Percentiles rank a stretch among this genome's conserved stretches.
Conservation (phyloP, 2,888 invertebrate species). For the Agrochola lota region DNA sequence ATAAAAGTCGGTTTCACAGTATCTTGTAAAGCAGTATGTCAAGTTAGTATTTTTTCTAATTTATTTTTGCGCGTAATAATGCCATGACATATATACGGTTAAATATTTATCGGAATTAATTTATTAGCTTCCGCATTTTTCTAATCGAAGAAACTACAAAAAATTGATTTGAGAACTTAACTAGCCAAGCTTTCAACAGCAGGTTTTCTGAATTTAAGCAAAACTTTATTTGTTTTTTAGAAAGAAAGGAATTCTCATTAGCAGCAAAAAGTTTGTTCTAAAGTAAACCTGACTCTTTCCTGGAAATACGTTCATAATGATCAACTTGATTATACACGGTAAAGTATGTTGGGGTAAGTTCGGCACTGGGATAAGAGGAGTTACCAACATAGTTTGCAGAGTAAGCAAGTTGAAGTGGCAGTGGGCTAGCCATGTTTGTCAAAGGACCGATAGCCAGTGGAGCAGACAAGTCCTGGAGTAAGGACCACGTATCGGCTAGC, state of each 20-base stretch:
- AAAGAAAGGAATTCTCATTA: not conserved
- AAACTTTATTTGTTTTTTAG: not conserved
- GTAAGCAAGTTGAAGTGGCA: too few relatives aligned
- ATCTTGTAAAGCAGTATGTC: constrained; percentile 9
- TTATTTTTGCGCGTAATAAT: too few relatives aligned
- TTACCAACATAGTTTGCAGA: too few relatives aligned
- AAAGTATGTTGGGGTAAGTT: not conserved
- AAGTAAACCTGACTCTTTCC: not conserved
- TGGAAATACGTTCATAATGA: not conserved
- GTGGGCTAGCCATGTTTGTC: too few relatives aligned
- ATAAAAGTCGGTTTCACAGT: constrained; percentile 21
- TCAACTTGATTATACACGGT: not conserved
- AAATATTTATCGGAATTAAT: too few relatives aligned
- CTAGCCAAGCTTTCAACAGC: not conserved
- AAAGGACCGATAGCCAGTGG: not conserved
- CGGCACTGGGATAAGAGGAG: not conserved
- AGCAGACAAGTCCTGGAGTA: not conserved
- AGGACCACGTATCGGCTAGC: not conserved
- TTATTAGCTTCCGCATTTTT: not conserved
- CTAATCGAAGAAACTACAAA: too few relatives aligned
- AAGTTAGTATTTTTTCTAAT: not conserved
- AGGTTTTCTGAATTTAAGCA: not conserved
- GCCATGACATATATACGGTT: too few relatives aligned
- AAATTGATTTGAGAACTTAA: too few relatives aligned
- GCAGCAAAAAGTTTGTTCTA: not conserved